phyloP scores from a whole-genome alignment of 2,888 invertebrate species.

The Scaptodrosophila latifasciaeformis region DNA sequence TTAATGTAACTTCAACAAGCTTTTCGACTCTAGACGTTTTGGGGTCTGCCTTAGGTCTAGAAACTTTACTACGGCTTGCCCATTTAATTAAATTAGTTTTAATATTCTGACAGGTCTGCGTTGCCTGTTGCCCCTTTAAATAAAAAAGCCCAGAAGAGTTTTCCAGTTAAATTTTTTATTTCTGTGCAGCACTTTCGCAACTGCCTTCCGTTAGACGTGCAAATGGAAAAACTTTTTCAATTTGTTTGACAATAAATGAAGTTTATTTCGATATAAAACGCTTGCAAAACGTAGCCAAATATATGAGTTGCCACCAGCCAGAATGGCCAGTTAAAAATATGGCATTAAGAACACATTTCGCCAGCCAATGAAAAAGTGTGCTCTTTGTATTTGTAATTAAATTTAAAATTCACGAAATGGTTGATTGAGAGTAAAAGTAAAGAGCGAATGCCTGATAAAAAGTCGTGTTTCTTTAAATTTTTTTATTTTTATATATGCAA shows the following conservation, averaged over 20 bases:
- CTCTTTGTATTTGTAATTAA: constrained; percentile 61
- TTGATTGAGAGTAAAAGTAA: constrained; percentile 19
- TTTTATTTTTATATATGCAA: too few relatives aligned
- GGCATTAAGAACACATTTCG: constrained; percentile 51
- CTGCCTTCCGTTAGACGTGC: constrained; percentile 29
- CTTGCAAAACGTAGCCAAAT: too few relatives aligned
- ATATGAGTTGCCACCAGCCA: constrained; percentile 20
- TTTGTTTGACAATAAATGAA: constrained; percentile 61
- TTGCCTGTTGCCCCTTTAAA: too few relatives aligned
- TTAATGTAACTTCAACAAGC: too few relatives aligned
- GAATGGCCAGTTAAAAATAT: constrained; percentile 48
- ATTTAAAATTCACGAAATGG: constrained; percentile 43
- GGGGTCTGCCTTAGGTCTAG: too few relatives aligned
- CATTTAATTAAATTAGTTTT: constrained; percentile 50
- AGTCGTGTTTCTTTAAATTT: constrained; percentile 9
- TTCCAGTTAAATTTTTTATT: too few relatives aligned
- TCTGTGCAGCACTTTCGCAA: background rate
- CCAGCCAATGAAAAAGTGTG: constrained; percentile 58
- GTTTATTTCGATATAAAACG: constrained; percentile 38
- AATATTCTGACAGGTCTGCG: constrained; percentile 46
- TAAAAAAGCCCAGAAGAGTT: constrained; percentile 29
- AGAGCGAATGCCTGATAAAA: constrained; percentile 32
- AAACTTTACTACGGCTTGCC: too few relatives aligned
- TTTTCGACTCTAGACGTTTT: too few relatives aligned
- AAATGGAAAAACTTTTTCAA: constrained; percentile 67